Conservation (phyloP, 2,113 vertebrate species). For the Sapajus apella region DNA sequence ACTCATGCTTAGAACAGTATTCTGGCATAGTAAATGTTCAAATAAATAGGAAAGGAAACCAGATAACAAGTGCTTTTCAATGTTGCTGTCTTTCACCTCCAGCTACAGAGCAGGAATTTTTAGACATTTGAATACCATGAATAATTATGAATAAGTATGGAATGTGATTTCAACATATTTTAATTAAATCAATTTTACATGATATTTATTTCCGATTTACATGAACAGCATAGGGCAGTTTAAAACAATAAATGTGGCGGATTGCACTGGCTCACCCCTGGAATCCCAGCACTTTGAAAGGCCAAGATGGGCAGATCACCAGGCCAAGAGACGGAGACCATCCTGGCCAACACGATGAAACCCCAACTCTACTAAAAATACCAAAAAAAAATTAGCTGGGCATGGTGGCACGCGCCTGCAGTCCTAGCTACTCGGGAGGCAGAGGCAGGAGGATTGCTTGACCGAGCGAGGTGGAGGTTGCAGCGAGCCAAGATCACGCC, state of each 20-base stretch:
- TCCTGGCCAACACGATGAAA: too few species aligned
- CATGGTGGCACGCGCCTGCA: too few species aligned
- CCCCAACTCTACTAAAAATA: too few species aligned
- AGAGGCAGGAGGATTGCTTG: too few species aligned
- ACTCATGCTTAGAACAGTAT: background rate
- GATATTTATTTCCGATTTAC: background rate
- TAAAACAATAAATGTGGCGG: background rate
- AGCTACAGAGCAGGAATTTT: background rate
- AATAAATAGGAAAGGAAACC: background rate
- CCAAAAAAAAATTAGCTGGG: too few species aligned
- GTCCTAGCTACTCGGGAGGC: too few species aligned
- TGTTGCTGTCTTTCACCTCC: background rate
- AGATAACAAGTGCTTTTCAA: background rate
- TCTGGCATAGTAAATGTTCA: background rate
- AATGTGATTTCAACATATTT: background rate
- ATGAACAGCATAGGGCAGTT: background rate
- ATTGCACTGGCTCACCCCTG: too few species aligned
- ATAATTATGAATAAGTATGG: background rate
- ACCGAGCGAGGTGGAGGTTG: too few species aligned
- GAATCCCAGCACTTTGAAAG: too few species aligned
- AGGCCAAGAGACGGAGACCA: too few species aligned
- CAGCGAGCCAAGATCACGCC: too few species aligned
- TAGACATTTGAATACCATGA: background rate
- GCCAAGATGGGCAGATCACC: too few species aligned
- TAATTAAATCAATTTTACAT: background rate